phyloP scores from a whole-genome alignment of 2,888 invertebrate genomes.

The Netelia melanura region DNA sequence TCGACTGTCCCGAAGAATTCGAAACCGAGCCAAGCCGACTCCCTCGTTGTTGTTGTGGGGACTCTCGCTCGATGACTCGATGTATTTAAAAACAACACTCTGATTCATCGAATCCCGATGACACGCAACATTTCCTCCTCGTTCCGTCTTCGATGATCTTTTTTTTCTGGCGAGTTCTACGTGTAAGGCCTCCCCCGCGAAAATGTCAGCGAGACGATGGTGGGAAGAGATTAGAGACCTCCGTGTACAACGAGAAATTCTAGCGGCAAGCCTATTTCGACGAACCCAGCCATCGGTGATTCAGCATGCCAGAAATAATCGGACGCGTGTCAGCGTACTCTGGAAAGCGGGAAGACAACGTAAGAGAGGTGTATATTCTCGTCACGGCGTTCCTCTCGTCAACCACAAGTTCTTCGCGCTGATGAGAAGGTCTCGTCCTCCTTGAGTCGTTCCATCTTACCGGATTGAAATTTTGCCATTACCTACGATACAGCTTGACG shows the following conservation, averaged over 20 bases:
- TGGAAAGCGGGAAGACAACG: slow-evolving; percentile 75
- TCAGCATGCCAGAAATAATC: slow-evolving; percentile 83
- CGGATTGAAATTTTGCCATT: background rate
- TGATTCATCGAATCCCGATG: slow-evolving; percentile 66
- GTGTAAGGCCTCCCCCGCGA: background rate
- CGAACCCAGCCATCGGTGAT: slow-evolving; percentile 78
- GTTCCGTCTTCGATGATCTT: background rate
- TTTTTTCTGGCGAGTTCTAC: slow-evolving; percentile 13
- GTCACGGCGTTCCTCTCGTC: slow-evolving; percentile 32
- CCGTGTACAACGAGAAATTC: slow-evolving; percentile 6
- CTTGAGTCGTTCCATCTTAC: too few species aligned
- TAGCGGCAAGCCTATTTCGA: slow-evolving; percentile 79
- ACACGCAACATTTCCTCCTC: slow-evolving; percentile 25
- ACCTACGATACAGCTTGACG: background rate
- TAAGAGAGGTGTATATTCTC: slow-evolving; percentile 62
- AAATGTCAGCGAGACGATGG: background rate
- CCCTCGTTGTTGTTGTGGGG: slow-evolving; percentile 39
- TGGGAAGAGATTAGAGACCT: slow-evolving; percentile 46
- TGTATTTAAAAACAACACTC: slow-evolving; percentile 64
- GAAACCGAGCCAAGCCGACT: slow-evolving; percentile 51
- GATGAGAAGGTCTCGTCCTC: background rate
- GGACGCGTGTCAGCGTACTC: slow-evolving; percentile 82
- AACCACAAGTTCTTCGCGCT: background rate
- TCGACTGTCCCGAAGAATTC: slow-evolving; percentile 41
- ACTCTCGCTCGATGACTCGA: slow-evolving; percentile 53